A percentile compares a stretch with the other conserved stretches of the same genome.
These are phyloP conservation scores for Crotalus tigris DNA, from an alignment of 2,113 vertebrate genomes.

Conservation along the genomic window DNA sequence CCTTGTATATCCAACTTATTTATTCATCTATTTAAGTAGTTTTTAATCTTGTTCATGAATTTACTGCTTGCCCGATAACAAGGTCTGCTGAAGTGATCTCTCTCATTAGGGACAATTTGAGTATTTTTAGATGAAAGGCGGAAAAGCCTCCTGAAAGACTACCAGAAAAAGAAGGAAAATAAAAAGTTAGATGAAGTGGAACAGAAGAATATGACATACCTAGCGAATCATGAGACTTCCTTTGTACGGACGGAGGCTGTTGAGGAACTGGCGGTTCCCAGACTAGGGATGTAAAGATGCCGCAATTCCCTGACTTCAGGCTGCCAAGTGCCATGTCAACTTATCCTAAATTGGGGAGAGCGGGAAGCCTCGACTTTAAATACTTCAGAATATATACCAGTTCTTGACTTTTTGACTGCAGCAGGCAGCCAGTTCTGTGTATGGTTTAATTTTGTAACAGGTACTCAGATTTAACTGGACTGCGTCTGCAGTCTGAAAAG, in stretches of 20 bases:
- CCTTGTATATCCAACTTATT: not conserved
- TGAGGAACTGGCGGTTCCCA: not conserved
- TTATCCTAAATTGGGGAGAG: not conserved
- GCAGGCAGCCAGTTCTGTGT: not conserved
- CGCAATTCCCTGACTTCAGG: not conserved
- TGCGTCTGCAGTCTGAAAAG: not conserved
- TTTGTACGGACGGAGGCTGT: not conserved
- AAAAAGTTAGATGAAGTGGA: not conserved
- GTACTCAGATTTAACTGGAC: not conserved
- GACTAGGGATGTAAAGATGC: not conserved
- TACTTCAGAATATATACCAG: not conserved
- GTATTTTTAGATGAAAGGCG: not conserved
- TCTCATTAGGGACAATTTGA: not conserved
- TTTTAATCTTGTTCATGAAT: not conserved
- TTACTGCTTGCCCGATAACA: not conserved
- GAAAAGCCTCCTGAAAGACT: not conserved
- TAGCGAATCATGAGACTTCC: not conserved
- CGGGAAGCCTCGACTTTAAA: not conserved
- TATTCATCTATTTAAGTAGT: not conserved
- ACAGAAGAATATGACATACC: not conserved
- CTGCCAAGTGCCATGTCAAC: not conserved
- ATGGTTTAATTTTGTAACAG: not conserved
- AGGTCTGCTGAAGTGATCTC: not conserved
- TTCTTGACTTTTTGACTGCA: not conserved
- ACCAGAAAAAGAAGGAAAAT: not conserved